Evolutionary conservation across 1,140 invertebrate genomes (phyloP).

Genomic region (Heterodera schachtii): DNA sequence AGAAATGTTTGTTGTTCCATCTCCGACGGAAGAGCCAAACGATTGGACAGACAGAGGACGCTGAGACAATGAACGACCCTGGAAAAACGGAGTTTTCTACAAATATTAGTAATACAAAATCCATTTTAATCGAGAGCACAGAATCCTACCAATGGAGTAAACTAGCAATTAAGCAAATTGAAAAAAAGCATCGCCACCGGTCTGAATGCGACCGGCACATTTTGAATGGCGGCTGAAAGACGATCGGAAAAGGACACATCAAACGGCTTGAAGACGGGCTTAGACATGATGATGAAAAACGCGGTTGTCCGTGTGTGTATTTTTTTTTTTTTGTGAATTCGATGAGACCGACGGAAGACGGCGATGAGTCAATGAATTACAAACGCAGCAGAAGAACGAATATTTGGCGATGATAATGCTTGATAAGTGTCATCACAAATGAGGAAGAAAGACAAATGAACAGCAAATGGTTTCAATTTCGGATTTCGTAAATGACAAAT

Average conservation of each 20-base stretch:
- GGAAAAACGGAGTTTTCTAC: neutral
- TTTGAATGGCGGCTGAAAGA: slow-evolving; percentile 1
- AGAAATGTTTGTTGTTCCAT: neutral
- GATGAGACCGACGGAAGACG: no score
- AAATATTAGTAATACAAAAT: no score
- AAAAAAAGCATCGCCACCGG: neutral
- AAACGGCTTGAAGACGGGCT: slow-evolving; percentile 11
- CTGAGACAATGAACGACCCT: neutral
- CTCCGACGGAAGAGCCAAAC: neutral
- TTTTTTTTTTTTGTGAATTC: no score
- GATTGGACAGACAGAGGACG: neutral
- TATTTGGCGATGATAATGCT: no score
- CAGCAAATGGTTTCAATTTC: no score
- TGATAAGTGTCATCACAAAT: no score
- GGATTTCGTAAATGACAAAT: no score
- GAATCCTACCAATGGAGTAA: neutral
- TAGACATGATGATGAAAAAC: neutral
- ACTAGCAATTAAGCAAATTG: neutral
- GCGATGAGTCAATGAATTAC: no score
- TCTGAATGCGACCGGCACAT: slow-evolving; percentile 5
- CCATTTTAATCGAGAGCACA: no score
- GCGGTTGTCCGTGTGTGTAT: no score
- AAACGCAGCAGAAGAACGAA: no score
- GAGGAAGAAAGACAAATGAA: no score
- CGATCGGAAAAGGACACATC: slow-evolving; percentile 5